phyloP scores from a whole-genome alignment of 2,113 vertebrate species.

The Solenodon paradoxus region DNA sequence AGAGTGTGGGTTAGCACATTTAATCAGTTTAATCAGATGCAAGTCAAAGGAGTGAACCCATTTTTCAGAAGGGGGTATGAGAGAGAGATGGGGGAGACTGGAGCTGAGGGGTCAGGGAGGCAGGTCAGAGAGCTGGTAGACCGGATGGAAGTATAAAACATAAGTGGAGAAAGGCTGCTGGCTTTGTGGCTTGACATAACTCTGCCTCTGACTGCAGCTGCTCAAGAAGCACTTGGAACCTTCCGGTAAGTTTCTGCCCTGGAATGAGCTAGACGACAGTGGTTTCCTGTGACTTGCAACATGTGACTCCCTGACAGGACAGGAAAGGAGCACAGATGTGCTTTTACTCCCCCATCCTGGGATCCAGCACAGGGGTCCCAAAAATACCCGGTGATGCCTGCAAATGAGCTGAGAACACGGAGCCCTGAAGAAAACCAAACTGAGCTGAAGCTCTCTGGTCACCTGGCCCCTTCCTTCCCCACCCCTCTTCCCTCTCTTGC shows the following conservation, averaged over 20 bases:
- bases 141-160: background rate
- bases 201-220: background rate
- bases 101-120: background rate
- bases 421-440: rapidly evolving
- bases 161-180: background rate
- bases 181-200: background rate
- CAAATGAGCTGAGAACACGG: background rate
- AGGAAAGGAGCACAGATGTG: background rate
- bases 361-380: background rate
- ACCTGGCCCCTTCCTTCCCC: rapidly evolving
- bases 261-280: background rate
- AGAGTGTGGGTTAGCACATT: background rate
- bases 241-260: background rate
- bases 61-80: background rate
- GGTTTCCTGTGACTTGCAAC: background rate
- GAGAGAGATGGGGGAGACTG: background rate
- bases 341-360: too few relatives aligned
- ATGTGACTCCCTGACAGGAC: background rate
- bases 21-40: background rate
- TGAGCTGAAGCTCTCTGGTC: background rate
- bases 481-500: background rate
- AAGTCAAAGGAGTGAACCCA: background rate
- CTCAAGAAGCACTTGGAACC: background rate
- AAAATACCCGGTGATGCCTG: rapidly evolving
- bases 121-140: background rate